Evolutionary conservation across 1,140 invertebrate species (phyloP).

Genomic region (Vollenhovia emeryi): DNA sequence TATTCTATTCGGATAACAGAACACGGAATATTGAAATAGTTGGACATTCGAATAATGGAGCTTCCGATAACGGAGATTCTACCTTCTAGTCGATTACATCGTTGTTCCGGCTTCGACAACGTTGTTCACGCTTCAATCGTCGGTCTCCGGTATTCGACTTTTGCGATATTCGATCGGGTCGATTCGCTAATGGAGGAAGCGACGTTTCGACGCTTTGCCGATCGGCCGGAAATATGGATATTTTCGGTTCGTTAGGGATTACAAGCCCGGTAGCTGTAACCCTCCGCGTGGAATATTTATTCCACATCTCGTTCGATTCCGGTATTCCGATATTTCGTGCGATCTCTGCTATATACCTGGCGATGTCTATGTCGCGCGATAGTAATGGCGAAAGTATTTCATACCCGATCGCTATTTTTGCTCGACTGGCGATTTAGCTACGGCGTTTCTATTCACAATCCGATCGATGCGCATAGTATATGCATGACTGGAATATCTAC

Average conservation of each 20-base stretch:
- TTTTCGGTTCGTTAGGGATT: conserved; percentile 53
- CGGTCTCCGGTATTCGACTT: conserved; percentile 31
- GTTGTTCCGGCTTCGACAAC: conserved; percentile 43
- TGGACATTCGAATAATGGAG: conserved; percentile 46
- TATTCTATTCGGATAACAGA: conserved; percentile 27
- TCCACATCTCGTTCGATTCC: conserved; percentile 11
- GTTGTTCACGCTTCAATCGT: conserved; percentile 36
- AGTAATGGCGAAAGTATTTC: conserved; percentile 25
- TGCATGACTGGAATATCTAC: conserved; percentile 19
- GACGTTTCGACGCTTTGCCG: conserved; percentile 41
- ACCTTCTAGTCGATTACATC: conserved; percentile 44
- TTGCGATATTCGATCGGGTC: conserved; percentile 32
- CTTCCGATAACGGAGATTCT: conserved; percentile 45
- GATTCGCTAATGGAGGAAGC: conserved; percentile 31
- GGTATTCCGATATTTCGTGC: conserved; percentile 17
- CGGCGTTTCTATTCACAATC: conserved; percentile 16
- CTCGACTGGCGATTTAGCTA: conserved; percentile 19
- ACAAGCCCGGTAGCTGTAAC: conserved; percentile 7
- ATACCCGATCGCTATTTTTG: conserved; percentile 44
- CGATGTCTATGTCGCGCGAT: conserved; percentile 21
- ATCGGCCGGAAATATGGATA: conserved; percentile 39
- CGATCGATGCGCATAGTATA: conserved; percentile 15
- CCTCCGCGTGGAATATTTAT: conserved; percentile 36
- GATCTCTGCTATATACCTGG: background rate
- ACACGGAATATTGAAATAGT: conserved; percentile 32